Evolutionary conservation across 2,888 invertebrate species (phyloP), one percentile per base, ranked within the genome.

Genomic region (Hydraecia micacea): DNA sequence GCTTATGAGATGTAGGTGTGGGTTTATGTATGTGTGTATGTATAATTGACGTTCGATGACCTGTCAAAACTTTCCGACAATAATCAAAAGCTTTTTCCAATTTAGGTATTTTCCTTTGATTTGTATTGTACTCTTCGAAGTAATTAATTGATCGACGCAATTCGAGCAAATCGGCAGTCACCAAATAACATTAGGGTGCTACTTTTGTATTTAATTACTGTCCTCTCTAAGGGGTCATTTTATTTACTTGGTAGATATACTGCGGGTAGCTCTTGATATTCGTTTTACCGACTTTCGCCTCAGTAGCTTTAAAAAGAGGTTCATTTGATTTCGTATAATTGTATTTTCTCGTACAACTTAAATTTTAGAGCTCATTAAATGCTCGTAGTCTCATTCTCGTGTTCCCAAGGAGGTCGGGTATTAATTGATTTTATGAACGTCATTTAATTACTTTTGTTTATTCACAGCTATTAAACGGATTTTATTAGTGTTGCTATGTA

Each of bases 371-470:
- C 86, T 87, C 78, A 88, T 89, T 90, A 87, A 74, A 84, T 83
- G 75, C 75, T 85, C 63, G 67, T 79, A 87, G 87, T 87, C 77
- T 74, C 78, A 85, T 85, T 86, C 74, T 46, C 73, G 42, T 79
- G 75, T 80, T 82, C 68, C 58, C 70, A 71, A 80, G 79, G 66
- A 79, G 77, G 63, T 74, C 62, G 71, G 69, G 68, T 87, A 83
- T 86, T 85, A 89, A 87, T 88, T 87, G 86, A 86, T 87, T 87
- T 69, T 85, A 76, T 76, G 71, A 80, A 83, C 85, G 80, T 72
- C 32, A 76, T 75, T 79, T 74, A 73, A 87, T 83, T 78, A 75
- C 72, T 62, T 28, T 49, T 66, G 63, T 75, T 75, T 78, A 79
- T 75, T 86, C 55, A 69, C 63, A 21, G 73, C 73, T 70, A 65